Evolutionary conservation across 2,113 vertebrate genomes (phyloP).

Genomic region (Dermatemys mawii): DNA sequence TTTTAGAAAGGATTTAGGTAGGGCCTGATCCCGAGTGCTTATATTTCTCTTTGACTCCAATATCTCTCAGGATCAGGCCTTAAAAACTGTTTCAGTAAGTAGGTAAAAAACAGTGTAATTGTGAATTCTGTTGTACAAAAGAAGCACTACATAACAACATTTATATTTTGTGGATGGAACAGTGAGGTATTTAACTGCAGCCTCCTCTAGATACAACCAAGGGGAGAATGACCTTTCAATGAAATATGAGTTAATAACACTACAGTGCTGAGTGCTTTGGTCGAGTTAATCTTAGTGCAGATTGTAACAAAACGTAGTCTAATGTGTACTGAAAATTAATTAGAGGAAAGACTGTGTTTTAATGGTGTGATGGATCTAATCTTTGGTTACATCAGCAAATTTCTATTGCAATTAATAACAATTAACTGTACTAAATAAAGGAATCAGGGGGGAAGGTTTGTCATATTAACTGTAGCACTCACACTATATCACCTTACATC

Average conservation of each 20-base stretch:
- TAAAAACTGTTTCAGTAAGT: not conserved
- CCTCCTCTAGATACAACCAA: slow-evolving; percentile 46
- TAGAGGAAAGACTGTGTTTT: slow-evolving; percentile 48
- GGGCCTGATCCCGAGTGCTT: not conserved
- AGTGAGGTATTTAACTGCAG: slow-evolving; percentile 49
- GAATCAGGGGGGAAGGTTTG: slow-evolving; percentile 4
- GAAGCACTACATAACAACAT: not conserved
- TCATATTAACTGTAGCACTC: slow-evolving; percentile 17
- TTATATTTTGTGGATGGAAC: slow-evolving; percentile 32
- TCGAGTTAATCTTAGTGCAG: slow-evolving; percentile 42
- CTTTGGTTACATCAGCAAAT: slow-evolving; percentile 52
- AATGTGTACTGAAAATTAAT: slow-evolving; percentile 73
- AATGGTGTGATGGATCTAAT: slow-evolving; percentile 45
- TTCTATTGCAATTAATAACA: slow-evolving; percentile 70
- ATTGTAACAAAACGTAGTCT: slow-evolving; percentile 61
- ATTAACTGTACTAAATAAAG: slow-evolving; percentile 58
- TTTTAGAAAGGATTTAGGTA: not conserved
- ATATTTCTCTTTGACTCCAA: not conserved
- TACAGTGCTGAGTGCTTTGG: slow-evolving; percentile 37
- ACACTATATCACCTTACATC: slow-evolving; percentile 25
- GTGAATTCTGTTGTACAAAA: not conserved
- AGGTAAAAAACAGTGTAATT: not conserved
- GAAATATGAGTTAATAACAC: slow-evolving; percentile 73
- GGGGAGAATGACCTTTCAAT: slow-evolving; percentile 66
- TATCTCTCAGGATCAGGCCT: not conserved